phyloP scores from a whole-genome alignment of 2,797 vertebrate species.

The Halcyon badia region DNA sequence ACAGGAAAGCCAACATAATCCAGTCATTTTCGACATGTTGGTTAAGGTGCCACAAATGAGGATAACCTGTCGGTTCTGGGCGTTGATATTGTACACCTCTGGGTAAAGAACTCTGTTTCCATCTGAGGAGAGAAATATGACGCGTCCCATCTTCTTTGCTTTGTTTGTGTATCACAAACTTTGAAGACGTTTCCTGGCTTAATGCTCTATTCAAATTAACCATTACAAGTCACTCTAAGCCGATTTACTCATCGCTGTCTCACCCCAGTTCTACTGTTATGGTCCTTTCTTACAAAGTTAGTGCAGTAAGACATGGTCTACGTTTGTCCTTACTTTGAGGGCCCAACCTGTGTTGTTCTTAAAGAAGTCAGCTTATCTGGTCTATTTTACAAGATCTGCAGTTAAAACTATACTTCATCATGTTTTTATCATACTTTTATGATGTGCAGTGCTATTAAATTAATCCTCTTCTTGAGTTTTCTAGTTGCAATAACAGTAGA shows the following conservation, averaged over 20 bases:
- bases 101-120: not conserved
- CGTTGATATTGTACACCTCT: not conserved
- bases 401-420: not conserved
- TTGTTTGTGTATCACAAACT: not conserved
- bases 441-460: not conserved
- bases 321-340: not conserved
- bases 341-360: not conserved
- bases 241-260: not conserved
- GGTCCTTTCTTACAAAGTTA: not conserved
- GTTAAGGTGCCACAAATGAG: not conserved
- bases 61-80: not conserved
- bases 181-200: not conserved
- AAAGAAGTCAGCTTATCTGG: not conserved
- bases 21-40: fast-evolving
- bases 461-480: not conserved
- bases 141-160: not conserved
- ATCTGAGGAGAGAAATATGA: not conserved
- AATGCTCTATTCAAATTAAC: not conserved
- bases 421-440: not conserved
- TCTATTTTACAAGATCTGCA: not conserved
- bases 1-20: not conserved
- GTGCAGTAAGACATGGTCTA: not conserved
- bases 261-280: not conserved
- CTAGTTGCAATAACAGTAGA: not conserved
- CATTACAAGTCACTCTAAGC: not conserved